Conservation (phyloP, 2,888 invertebrate genomes). For the Rhagonycha fulva region DNA sequence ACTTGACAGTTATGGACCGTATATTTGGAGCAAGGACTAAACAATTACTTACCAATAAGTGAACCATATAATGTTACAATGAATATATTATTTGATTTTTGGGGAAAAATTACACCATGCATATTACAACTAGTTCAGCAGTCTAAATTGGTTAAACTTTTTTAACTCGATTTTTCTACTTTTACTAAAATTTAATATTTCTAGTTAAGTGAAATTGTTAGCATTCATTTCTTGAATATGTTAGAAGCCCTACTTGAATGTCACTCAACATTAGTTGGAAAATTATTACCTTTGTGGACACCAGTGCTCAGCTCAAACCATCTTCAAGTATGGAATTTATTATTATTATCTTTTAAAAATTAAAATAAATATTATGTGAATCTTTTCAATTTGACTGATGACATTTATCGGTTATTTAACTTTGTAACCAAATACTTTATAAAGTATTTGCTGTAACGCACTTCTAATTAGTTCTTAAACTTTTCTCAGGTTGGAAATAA, state of each 20-base stretch:
- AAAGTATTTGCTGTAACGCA: no score
- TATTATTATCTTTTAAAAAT: no score
- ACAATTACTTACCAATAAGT: slow-evolving; percentile 65
- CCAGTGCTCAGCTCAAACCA: slow-evolving; percentile 94
- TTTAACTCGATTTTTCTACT: background rate
- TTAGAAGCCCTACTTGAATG: slow-evolving; percentile 95
- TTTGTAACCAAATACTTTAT: no score
- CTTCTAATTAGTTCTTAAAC: no score
- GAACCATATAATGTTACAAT: slow-evolving; percentile 76
- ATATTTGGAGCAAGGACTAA: slow-evolving; percentile 89
- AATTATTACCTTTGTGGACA: slow-evolving; percentile 93
- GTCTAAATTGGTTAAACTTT: slow-evolving; percentile 79
- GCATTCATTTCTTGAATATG: slow-evolving; percentile 92
- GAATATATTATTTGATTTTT: slow-evolving; percentile 93
- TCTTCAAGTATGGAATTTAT: slow-evolving; percentile 63
- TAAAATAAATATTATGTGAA: no score
- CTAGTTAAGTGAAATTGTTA: slow-evolving; percentile 96
- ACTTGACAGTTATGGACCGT: slow-evolving; percentile 87
- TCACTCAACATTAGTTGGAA: slow-evolving; percentile 88
- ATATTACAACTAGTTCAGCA: slow-evolving; percentile 90
- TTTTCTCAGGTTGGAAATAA: no score
- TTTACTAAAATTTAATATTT: slow-evolving; percentile 24
- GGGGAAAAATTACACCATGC: slow-evolving; percentile 97
- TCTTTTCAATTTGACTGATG: no score
- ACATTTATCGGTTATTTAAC: no score